Percentiles rank a stretch among this genome's conserved stretches.
Evolutionary conservation across 2,888 invertebrate genomes (phyloP).

Genomic region (Leptinotarsa tumamoca): DNA sequence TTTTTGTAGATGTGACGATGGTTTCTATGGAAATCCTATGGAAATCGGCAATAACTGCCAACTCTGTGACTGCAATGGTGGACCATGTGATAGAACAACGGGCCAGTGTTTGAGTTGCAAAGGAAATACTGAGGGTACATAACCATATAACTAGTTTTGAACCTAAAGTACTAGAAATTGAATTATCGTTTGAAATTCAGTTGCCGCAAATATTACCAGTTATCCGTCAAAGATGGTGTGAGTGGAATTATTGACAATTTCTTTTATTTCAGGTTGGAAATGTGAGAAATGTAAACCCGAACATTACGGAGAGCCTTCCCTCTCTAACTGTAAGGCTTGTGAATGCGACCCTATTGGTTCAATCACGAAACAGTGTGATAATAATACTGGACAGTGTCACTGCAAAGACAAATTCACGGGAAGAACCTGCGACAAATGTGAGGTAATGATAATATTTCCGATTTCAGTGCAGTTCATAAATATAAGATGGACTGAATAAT

Average conservation of each 20-base stretch:
- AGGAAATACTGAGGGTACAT: slow-evolving; percentile 75
- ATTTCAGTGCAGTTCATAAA: neutral
- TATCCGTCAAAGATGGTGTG: too few relatives aligned
- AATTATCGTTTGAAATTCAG: too few relatives aligned
- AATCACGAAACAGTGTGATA: slow-evolving; percentile 76
- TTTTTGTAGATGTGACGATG: slow-evolving; percentile 78
- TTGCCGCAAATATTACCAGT: too few relatives aligned
- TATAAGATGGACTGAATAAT: too few relatives aligned
- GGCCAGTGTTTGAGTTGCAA: slow-evolving; percentile 90
- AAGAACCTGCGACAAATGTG: slow-evolving; percentile 78
- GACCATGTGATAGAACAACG: slow-evolving; percentile 84
- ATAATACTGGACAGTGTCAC: slow-evolving; percentile 79
- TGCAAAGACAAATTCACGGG: slow-evolving; percentile 80
- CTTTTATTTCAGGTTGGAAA: slow-evolving; percentile 68
- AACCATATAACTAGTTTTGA: neutral
- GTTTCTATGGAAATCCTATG: slow-evolving; percentile 86
- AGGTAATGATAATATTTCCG: slow-evolving; percentile 60
- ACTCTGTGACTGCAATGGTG: slow-evolving; percentile 88
- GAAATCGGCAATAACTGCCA: slow-evolving; percentile 78
- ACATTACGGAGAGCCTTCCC: slow-evolving; percentile 75
- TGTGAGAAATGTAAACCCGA: slow-evolving; percentile 78
- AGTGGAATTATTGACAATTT: neutral
- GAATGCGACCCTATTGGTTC: slow-evolving; percentile 84
- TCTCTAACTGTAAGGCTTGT: slow-evolving; percentile 78
- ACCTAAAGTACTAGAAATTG: too few relatives aligned